phyloP scores from a whole-genome alignment of 2,113 vertebrate species.

The Patagioenas fasciata region DNA sequence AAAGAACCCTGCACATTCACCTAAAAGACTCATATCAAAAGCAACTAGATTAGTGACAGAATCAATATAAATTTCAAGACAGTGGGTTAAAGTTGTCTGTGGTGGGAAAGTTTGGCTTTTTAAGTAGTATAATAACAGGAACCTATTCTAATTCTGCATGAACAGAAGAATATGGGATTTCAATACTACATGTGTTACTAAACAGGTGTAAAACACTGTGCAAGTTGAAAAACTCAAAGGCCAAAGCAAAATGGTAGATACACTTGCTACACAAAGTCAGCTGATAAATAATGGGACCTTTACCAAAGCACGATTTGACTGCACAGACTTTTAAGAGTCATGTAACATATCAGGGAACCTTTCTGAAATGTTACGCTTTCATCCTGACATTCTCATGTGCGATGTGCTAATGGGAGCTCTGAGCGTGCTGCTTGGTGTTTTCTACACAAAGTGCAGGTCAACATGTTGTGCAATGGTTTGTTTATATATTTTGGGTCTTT shows the following conservation, averaged over 20 bases:
- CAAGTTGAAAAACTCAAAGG: not conserved
- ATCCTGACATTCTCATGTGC: not conserved
- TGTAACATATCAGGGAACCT: not conserved
- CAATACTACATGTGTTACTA: not conserved
- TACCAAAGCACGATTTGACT: not conserved
- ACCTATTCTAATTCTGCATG: not conserved
- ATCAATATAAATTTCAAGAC: conserved; percentile 3
- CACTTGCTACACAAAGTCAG: not conserved
- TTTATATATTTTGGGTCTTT: not conserved
- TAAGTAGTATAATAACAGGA: not conserved
- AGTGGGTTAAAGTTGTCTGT: not conserved
- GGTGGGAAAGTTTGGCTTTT: not conserved
- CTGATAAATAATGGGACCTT: not conserved
- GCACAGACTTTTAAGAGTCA: not conserved
- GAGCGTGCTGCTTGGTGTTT: not conserved
- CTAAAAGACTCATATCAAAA: conserved; percentile 7
- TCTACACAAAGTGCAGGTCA: not conserved
- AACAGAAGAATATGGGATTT: not conserved
- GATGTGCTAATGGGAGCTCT: not conserved
- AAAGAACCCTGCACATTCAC: conserved; percentile 36
- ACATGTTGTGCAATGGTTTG: not conserved
- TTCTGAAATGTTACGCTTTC: not conserved
- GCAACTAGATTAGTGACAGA: not conserved
- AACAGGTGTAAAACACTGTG: not conserved
- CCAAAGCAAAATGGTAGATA: not conserved